A percentile compares a stretch with the other conserved stretches of the same genome.
These are phyloP conservation scores for Tetramorium bicarinatum DNA, from an alignment of 2,888 invertebrate species.

Conservation along the genomic window DNA sequence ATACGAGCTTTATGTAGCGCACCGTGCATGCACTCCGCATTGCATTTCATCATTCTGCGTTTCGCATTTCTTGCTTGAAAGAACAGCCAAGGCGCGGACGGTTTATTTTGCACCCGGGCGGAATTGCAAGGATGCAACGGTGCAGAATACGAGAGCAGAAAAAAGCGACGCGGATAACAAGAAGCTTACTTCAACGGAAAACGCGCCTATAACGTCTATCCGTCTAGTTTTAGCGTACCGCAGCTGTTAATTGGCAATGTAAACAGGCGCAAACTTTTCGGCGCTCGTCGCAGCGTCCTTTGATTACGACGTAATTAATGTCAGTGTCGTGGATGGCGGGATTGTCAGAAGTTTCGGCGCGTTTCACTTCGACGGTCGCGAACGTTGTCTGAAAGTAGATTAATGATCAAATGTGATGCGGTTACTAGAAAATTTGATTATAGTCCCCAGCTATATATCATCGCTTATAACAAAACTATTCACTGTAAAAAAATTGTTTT, in stretches of 20 bases:
- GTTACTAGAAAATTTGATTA: slow-evolving; percentile 40
- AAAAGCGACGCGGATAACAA: slow-evolving; percentile 19
- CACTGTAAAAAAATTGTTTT: neutral
- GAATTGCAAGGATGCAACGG: slow-evolving; percentile 33
- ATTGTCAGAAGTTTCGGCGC: slow-evolving; percentile 64
- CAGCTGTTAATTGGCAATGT: slow-evolving; percentile 51
- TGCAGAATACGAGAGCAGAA: slow-evolving; percentile 15
- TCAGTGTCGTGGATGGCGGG: slow-evolving; percentile 46
- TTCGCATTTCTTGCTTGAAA: slow-evolving; percentile 41
- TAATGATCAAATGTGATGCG: slow-evolving; percentile 52
- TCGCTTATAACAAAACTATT: neutral
- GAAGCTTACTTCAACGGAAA: slow-evolving; percentile 20
- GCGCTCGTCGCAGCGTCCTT: slow-evolving; percentile 56
- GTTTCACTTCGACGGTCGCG: slow-evolving; percentile 55
- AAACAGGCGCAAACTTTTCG: slow-evolving; percentile 68
- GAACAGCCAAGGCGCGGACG: slow-evolving; percentile 26
- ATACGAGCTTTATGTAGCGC: neutral
- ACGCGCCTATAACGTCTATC: slow-evolving; percentile 13
- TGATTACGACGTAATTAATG: slow-evolving; percentile 68
- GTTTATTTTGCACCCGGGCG: slow-evolving; percentile 25
- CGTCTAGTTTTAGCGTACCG: slow-evolving; percentile 27
- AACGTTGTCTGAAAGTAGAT: slow-evolving; percentile 51
- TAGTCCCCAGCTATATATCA: neutral
- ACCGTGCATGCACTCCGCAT: slow-evolving; percentile 5
- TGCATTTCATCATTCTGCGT: slow-evolving; percentile 36